Evolutionary conservation across 2,113 vertebrate species (phyloP), one percentile per base, ranked within the genome.

Genomic region (Gracilinanus agilis): DNA sequence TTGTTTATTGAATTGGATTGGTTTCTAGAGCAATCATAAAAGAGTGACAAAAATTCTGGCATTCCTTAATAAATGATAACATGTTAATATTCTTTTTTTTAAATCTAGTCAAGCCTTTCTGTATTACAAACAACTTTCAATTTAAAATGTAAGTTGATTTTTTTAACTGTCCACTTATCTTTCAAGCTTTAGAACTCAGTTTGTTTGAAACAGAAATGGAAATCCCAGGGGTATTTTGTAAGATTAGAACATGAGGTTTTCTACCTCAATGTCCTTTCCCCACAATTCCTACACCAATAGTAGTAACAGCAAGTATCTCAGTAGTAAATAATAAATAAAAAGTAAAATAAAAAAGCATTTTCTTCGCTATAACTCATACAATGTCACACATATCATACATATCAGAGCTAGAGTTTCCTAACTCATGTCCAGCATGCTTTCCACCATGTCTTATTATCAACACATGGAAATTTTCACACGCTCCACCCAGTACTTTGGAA

Each of bases 71-170:
- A 91, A 89, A 91, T n/a, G 2, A 53, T 61, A 90, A 10, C 88
- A 19, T 53, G 54, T 55, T 88, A 23, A 55, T 67, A 89, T 58
- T n/a, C 34, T 92, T 93, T 89, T 93, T 89, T 88, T 55, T 67
- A 92, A 95, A 67, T 54, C 89, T 93, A 54, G 21, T 27, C 89
- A 94, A 83, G 25, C 3, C 55, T 91, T 58, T 91, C 53, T 90
- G 19, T 44, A 49, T 29, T n/a, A 90, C 54, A 93, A 89, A 94
- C 90, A 83, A 67, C 16, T 75, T n/a, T 89, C 83, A 90, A 91
- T 55, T 53, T 95, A 54, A 93, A 88, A 61, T 93, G 4, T 56
- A 27, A 54, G n/a, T 90, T 94, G 89, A 53, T 61, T 94, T 96
- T 92, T 61, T 55, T 93, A 56, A 89, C 2, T 53, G 44, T 40